A percentile compares a stretch with the other conserved stretches of the same genome.
phyloP scores from a whole-genome alignment of 2,888 invertebrate genomes.

The Malthinus seriepunctatus region DNA sequence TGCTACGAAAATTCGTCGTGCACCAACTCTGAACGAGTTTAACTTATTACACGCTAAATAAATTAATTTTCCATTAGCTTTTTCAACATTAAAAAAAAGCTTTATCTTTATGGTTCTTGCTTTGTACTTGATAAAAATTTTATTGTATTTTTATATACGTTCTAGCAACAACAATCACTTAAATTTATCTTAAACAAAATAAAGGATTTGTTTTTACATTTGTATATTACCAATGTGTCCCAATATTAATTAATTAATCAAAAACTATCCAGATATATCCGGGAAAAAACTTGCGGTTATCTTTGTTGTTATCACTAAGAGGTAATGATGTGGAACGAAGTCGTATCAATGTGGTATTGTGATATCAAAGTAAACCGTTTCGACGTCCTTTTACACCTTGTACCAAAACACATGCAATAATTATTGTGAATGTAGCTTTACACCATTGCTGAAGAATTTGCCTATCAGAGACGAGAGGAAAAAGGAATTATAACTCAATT shows the following conservation, averaged over 20 bases:
- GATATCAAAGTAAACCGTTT: no score
- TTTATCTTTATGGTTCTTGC: constrained; percentile 3
- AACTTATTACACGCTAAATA: neutral
- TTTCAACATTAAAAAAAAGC: neutral
- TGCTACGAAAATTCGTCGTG: no score
- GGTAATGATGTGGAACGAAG: no score
- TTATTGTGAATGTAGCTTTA: no score
- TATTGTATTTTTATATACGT: constrained; percentile 3
- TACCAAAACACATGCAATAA: no score
- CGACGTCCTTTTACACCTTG: no score
- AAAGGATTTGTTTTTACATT: neutral
- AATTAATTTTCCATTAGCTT: neutral
- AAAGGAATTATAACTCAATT: no score
- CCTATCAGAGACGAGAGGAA: no score
- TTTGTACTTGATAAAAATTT: neutral
- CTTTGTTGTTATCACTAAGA: no score
- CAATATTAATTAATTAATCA: neutral
- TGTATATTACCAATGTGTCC: no score
- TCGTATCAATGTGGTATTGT: no score
- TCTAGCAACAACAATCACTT: constrained; percentile 2
- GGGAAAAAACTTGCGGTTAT: neutral
- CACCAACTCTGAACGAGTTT: neutral
- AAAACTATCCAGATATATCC: neutral
- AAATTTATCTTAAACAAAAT: neutral
- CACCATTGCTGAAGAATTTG: no score